Conservation (phyloP, 1,140 invertebrate genomes). For the Apocrypta bakeri region DNA sequence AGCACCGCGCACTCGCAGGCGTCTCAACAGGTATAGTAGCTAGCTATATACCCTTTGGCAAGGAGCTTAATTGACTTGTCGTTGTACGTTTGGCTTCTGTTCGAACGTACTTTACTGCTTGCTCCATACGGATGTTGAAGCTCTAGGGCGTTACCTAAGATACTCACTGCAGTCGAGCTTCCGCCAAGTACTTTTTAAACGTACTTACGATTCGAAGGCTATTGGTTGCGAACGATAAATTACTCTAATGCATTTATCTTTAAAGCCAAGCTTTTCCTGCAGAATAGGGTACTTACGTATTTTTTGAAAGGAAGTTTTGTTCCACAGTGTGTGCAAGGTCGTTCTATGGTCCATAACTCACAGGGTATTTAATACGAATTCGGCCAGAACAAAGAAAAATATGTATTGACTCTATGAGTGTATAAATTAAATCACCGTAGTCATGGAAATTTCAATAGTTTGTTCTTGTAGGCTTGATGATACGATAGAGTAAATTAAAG, state of each 20-base stretch:
- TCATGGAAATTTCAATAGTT: too few species aligned
- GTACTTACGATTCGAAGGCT: background rate
- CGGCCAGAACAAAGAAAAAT: too few species aligned
- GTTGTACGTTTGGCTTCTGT: background rate
- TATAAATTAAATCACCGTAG: too few species aligned
- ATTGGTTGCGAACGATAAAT: background rate
- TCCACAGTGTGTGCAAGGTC: too few species aligned
- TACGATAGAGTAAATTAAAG: background rate
- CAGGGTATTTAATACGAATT: too few species aligned
- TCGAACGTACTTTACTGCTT: background rate
- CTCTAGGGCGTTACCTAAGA: background rate
- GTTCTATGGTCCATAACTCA: background rate
- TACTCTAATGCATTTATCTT: background rate
- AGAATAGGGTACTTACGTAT: too few species aligned
- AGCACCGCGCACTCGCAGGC: constrained; percentile 39
- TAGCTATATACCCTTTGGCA: background rate
- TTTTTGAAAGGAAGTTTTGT: too few species aligned
- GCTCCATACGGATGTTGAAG: background rate
- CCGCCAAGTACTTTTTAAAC: background rate
- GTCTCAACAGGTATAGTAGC: constrained; percentile 57
- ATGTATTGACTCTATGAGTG: too few species aligned
- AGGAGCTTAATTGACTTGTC: constrained; percentile 11
- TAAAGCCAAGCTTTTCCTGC: background rate
- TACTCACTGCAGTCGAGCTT: background rate
- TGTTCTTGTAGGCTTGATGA: too few species aligned